These are phyloP conservation scores for Cyanoliseus patagonus DNA, from an alignment of 2,113 vertebrate genomes.

Conservation along the genomic window DNA sequence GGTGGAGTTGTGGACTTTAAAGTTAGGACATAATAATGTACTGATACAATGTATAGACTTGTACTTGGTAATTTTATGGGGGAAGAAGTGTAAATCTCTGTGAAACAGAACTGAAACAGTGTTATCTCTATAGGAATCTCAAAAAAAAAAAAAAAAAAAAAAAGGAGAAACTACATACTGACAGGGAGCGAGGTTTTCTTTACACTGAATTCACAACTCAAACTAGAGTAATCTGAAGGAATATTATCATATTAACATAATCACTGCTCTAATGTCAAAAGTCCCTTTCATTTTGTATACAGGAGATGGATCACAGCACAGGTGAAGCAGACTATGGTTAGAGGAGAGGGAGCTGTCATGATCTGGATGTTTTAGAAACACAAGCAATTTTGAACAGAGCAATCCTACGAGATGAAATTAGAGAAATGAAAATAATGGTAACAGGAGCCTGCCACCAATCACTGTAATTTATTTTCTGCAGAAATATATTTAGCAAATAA, in stretches of 20 bases:
- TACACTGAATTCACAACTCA: neutral
- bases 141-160: neutral
- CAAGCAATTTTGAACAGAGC: neutral
- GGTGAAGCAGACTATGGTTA: neutral
- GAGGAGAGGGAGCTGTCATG: neutral
- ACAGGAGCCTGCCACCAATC: neutral
- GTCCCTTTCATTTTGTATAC: neutral
- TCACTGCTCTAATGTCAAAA: neutral
- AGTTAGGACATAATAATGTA: neutral
- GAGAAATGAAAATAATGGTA: neutral
- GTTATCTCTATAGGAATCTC: neutral
- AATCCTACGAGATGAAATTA: neutral
- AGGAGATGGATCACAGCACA: neutral
- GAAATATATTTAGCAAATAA: neutral
- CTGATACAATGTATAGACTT: neutral
- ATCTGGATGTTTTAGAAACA: neutral
- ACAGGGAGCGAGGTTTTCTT: neutral
- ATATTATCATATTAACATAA: neutral
- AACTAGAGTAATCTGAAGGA: neutral
- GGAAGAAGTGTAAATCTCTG: neutral
- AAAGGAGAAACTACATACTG: neutral
- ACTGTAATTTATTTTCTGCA: neutral
- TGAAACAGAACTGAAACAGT: neutral
- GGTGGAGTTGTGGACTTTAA: neutral
- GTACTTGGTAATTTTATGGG: neutral